phyloP scores from a whole-genome alignment of 92 coral and sea anemone genomes.

The Micromussa lordhowensis region DNA sequence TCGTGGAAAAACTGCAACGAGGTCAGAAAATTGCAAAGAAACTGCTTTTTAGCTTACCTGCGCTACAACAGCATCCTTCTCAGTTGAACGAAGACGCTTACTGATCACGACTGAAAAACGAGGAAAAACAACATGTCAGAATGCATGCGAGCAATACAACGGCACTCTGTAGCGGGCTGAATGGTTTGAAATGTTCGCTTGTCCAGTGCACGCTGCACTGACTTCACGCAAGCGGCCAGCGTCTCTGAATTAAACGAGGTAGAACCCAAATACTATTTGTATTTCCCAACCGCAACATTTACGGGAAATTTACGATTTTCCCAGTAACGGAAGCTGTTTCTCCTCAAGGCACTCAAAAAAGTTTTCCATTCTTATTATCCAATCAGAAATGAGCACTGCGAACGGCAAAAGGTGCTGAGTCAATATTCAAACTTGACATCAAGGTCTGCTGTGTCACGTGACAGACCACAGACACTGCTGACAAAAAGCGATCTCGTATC shows the following conservation, averaged over 20 bases:
- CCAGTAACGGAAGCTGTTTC: too few species aligned
- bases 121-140: background rate
- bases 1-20: background rate
- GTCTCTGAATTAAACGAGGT: too few species aligned
- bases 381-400: too few species aligned
- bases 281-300: background rate
- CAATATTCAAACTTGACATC: too few species aligned
- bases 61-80: constrained; percentile 93
- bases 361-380: too few species aligned
- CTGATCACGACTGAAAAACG: constrained; percentile 82
- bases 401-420: too few species aligned
- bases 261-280: too few species aligned
- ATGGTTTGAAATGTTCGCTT: too few species aligned
- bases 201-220: background rate
- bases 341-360: too few species aligned
- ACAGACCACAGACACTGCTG: background rate
- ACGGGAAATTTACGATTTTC: background rate
- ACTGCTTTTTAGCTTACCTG: constrained; percentile 65
- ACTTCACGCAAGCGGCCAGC: background rate
- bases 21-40: background rate
- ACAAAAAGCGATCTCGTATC: too few species aligned
- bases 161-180: background rate
- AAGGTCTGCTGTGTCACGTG: too few species aligned
- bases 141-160: background rate
- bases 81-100: constrained; percentile 85